Evolutionary conservation across 2,113 vertebrate species (phyloP), one percentile per base, ranked within the genome.

Genomic region (Chaetops frenatus): DNA sequence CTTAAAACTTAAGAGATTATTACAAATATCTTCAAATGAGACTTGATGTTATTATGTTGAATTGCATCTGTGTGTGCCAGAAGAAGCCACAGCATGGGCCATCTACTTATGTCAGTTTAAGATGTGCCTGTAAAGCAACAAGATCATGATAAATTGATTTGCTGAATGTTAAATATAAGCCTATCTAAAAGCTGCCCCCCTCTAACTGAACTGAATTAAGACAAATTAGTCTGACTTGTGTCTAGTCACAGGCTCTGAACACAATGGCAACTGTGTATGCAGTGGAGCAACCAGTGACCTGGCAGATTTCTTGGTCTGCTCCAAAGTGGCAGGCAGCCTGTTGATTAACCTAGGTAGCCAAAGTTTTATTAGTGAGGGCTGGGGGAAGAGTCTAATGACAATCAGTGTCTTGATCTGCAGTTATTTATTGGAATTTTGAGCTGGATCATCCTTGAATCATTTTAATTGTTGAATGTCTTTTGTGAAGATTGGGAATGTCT

Each of bases 221-320:
- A 86, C 36, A 81, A 92, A 91, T 94, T 86, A 91, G 73, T 84
- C 92, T 89, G 77, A 89, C 28, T 64, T 72, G 81, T 56, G 65
- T 78, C 48, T 95, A 71, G 94, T 74, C 86, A 94, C 77, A 83
- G 57, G 11, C 57, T 84, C 18, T 2, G 8, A 80, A 72, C 47
- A 78, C 72, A 91, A 88, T 92, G 61, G 28, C 82, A 71, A 67
- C 70, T 42, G 57, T 78, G 72, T 57, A 35, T 17, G 15, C 1
- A 2, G n/a, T 31, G n/a, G 44, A 92, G 60, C 36, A 60, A 74
- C 50, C 73, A 57, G 29, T 31, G 38, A 25, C n/a, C 35, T 45
- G 42, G 18, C 27, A 79, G 56, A 16, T 47, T 44, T 54, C 61
- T 76, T 66, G 33, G 11, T 48, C 48, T 38, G 73, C 48, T 74